Conservation (phyloP, 1,140 invertebrate genomes). For the Meloidogyne hapla region DNA sequence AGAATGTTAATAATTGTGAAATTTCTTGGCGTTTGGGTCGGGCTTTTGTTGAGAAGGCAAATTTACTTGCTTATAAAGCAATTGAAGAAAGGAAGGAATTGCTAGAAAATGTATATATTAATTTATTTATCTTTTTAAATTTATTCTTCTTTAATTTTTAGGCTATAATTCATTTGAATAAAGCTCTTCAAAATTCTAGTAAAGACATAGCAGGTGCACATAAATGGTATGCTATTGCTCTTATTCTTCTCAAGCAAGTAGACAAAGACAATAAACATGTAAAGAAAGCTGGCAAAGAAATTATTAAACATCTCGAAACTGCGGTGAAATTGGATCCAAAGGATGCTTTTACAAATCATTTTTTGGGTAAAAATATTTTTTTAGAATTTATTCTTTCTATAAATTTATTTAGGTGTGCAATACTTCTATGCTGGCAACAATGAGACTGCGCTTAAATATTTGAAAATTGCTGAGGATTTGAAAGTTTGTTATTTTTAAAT, state of each 20-base stretch:
- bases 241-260: slow-evolving; percentile 29
- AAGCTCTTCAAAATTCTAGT: slow-evolving; percentile 46
- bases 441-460: slow-evolving; percentile 39
- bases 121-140: slow-evolving; percentile 24
- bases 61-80: slow-evolving; percentile 26
- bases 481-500: slow-evolving; percentile 38
- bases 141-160: neutral
- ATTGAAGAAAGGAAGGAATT: slow-evolving; percentile 33
- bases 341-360: slow-evolving; percentile 47
- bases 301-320: slow-evolving; percentile 44
- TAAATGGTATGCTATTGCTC: slow-evolving; percentile 52
- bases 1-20: slow-evolving; percentile 46
- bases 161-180: slow-evolving; percentile 46
- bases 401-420: slow-evolving; percentile 31
- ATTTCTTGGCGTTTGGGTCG: slow-evolving; percentile 51
- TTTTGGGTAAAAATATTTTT: slow-evolving; percentile 39
- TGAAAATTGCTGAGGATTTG: slow-evolving; percentile 47
- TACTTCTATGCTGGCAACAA: slow-evolving; percentile 42
- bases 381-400: neutral
- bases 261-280: slow-evolving; percentile 33
- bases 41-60: slow-evolving; percentile 42
- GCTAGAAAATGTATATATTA: neutral
- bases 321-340: slow-evolving; percentile 45
- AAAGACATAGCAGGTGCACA: slow-evolving; percentile 45
- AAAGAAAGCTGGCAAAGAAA: slow-evolving; percentile 24